These are phyloP conservation scores for Dichetophora obliterata DNA, from an alignment of 2,888 invertebrate species.

Conservation along the genomic window DNA sequence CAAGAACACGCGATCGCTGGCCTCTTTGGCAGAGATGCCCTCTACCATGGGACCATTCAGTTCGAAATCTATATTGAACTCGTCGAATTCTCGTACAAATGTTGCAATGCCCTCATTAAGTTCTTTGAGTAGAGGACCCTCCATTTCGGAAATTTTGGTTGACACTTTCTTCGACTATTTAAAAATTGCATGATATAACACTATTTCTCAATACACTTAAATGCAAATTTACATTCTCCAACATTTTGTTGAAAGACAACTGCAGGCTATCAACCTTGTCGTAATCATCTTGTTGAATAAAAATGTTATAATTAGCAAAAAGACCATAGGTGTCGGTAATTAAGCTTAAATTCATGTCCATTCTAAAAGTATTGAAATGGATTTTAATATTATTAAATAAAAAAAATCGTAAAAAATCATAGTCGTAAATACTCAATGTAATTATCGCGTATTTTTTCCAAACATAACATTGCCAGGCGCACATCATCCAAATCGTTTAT, in stretches of 20 bases:
- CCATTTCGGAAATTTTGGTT: constrained; percentile 74
- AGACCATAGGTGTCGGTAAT: constrained; percentile 86
- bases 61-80: constrained; percentile 81
- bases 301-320: constrained; percentile 77
- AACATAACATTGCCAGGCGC: constrained; percentile 83
- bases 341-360: constrained; percentile 81
- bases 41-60: constrained; percentile 87
- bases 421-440: constrained; percentile 76
- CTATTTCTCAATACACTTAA: neutral
- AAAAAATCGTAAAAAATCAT: neutral
- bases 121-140: constrained; percentile 79
- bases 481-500: constrained; percentile 85
- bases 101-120: constrained; percentile 78
- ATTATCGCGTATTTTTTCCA: constrained; percentile 81
- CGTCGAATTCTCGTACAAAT: constrained; percentile 76
- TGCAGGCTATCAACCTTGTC: constrained; percentile 84
- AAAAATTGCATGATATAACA: neutral
- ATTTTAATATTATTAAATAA: neutral
- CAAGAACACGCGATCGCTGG: constrained; percentile 82
- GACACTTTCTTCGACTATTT: constrained; percentile 61
- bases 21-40: constrained; percentile 86
- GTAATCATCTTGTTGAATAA: constrained; percentile 81
- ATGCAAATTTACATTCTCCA: constrained; percentile 74
- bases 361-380: constrained; percentile 59
- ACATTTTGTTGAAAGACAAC: constrained; percentile 82